Evolutionary conservation across 2,113 vertebrate genomes (phyloP), one percentile per base, ranked within the genome.

Genomic region (Sclerurus mexicanus): DNA sequence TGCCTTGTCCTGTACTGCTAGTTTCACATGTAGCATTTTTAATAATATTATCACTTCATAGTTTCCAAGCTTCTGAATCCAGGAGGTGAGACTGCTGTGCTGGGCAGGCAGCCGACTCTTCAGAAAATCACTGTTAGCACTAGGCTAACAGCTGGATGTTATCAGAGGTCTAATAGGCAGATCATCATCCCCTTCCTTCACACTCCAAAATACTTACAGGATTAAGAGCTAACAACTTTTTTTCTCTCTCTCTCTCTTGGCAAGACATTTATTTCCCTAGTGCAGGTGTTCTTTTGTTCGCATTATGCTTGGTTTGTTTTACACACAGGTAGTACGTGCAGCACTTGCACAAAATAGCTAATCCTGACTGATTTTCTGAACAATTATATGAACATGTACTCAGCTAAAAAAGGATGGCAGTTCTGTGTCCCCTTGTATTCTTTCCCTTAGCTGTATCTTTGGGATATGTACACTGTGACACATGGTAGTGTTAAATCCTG

Each of bases 161-260:
- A 81, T 74, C 89, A 85, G 28, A 59, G 71, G 62, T 78, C 84
- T 72, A 80, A 62, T 47, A 84, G 72, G 80, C 60, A 81, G 73
- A 63, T 92, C 73, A 78, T 92, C 89, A 74, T 81, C 73, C 49
- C 44, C 63, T 93, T 86, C 84, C 75, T 86, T 95, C 2, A 4
- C 76, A 75, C 80, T 87, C 69, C 55, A 39, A 92, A 95, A 86
- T 55, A 74, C 68, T 94, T 94, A 86, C 4, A 81, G 84, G 83
- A 92, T 91, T 93, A 94, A 93, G 73, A 89, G 77, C 42, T 86
- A 92, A 84, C n/a, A 86, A 56, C 67, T n/a, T 52, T 68, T 81
- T 35, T 56, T 68, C 77, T 18, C 8, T 0, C 77, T 18, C 8
- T 0, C 24, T 37, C n/a, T 39, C 47, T 89, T 89, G 76, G 56